These are phyloP conservation scores for Leptobrachium ailaonicum DNA, from an alignment of 2,113 vertebrate species.

Conservation along the genomic window DNA sequence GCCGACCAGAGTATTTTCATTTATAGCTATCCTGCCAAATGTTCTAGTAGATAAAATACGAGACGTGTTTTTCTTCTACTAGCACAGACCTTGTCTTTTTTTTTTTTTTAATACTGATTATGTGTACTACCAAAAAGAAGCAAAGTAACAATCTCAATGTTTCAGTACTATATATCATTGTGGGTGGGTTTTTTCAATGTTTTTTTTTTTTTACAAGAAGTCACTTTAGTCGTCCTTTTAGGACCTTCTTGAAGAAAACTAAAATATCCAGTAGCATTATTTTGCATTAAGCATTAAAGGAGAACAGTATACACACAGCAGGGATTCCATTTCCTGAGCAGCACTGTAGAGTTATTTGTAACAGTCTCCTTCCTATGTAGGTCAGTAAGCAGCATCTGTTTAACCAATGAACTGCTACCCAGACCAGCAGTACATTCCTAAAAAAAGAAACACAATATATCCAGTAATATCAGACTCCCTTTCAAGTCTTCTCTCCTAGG, in stretches of 20 bases:
- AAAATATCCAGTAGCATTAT: not conserved
- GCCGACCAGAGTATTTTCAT: too few species aligned
- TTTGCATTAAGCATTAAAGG: not conserved
- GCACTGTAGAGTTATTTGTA: slow-evolving; percentile 22
- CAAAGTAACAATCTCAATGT: too few species aligned
- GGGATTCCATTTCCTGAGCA: slow-evolving; percentile 22
- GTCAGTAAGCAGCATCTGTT: slow-evolving; percentile 46
- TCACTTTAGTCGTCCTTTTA: not conserved
- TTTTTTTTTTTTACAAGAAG: not conserved
- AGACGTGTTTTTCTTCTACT: too few species aligned
- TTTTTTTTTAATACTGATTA: too few species aligned
- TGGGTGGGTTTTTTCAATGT: too few species aligned
- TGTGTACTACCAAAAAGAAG: too few species aligned
- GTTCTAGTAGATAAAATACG: too few species aligned
- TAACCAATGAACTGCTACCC: slow-evolving; percentile 33
- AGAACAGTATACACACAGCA: slow-evolving; percentile 9
- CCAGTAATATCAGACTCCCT: slow-evolving; percentile 15
- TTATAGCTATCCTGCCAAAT: too few species aligned
- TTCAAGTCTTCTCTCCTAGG: not conserved
- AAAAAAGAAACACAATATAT: not conserved
- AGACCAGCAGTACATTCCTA: slow-evolving; percentile 11
- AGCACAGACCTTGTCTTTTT: too few species aligned
- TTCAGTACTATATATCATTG: too few species aligned
- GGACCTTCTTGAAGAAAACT: not conserved
- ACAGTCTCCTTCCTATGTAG: slow-evolving; percentile 38